Percentiles rank a stretch among this genome's conserved stretches.
Evolutionary conservation across 2,797 vertebrate genomes (phyloP).

Genomic region (Bufotes viridis): DNA sequence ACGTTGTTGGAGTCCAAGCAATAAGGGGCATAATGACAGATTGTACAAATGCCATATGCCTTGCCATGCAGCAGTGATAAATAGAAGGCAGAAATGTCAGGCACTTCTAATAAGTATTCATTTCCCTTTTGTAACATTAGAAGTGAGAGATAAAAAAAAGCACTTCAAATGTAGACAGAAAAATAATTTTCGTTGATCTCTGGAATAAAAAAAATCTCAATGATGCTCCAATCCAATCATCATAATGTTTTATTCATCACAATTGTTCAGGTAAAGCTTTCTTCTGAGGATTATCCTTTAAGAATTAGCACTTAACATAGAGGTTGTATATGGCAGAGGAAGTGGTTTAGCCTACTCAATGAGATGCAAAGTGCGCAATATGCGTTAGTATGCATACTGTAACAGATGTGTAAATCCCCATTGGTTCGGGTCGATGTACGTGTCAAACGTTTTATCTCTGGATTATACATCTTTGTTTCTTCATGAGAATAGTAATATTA

Average conservation of each 20-base stretch:
- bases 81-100: conserved; percentile 23
- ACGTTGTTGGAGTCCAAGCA: not conserved
- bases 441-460: not conserved
- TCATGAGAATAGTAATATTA: not conserved
- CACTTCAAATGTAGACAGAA: not conserved
- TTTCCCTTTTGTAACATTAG: not conserved
- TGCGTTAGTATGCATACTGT: not conserved
- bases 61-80: conserved; percentile 9
- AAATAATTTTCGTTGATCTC: not conserved
- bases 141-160: not conserved
- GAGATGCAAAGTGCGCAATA: not conserved
- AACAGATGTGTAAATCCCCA: not conserved
- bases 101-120: not conserved
- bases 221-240: not conserved
- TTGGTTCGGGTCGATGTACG: not conserved
- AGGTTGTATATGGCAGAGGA: not conserved
- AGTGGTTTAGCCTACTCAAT: not conserved
- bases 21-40: conserved; percentile 15
- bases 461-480: not conserved
- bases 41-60: not conserved
- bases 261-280: conserved; percentile 1
- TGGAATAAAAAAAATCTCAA: not conserved
- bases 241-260: not conserved
- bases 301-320: not conserved
- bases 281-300: not conserved